Conservation (phyloP, 1,140 invertebrate genomes). For the Macrocentrus cingulum region DNA sequence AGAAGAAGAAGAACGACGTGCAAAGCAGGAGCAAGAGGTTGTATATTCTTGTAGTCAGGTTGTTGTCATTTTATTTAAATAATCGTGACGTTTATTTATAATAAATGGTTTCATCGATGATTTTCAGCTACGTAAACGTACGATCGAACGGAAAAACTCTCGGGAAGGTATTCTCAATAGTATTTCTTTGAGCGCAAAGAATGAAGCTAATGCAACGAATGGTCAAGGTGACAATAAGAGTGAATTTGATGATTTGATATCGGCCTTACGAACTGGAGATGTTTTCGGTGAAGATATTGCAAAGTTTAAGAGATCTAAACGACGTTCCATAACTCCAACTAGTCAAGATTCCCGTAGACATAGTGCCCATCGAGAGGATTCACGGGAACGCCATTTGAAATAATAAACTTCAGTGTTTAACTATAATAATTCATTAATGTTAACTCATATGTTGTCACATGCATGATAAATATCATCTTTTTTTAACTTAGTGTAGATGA, state of each 20-base stretch:
- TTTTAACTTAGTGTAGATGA: too few relatives aligned
- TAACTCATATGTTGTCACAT: too few relatives aligned
- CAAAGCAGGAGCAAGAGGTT: slow-evolving; percentile 89
- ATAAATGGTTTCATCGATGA: background rate
- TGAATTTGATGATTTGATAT: slow-evolving; percentile 97
- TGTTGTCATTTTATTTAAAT: too few relatives aligned
- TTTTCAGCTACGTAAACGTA: slow-evolving; percentile 76
- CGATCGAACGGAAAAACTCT: slow-evolving; percentile 81
- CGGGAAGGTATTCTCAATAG: slow-evolving; percentile 70
- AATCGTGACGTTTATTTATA: background rate
- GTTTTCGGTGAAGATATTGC: slow-evolving; percentile 97
- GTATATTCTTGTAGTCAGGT: too few relatives aligned
- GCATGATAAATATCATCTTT: too few relatives aligned
- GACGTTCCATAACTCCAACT: slow-evolving; percentile 64
- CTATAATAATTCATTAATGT: too few relatives aligned
- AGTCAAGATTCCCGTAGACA: slow-evolving; percentile 63
- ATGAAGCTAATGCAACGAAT: slow-evolving; percentile 57
- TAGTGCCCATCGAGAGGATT: slow-evolving; percentile 68
- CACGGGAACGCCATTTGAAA: slow-evolving; percentile 65
- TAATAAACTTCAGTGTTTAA: background rate
- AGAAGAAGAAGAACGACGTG: slow-evolving; percentile 90
- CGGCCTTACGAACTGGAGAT: slow-evolving; percentile 91
- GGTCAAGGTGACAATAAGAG: slow-evolving; percentile 70
- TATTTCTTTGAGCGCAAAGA: slow-evolving; percentile 57
- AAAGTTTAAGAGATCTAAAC: slow-evolving; percentile 81